A percentile compares a stretch with the other conserved stretches of the same genome.
phyloP scores from a whole-genome alignment of 2,888 invertebrate species.

The Polymixis lichenea region DNA sequence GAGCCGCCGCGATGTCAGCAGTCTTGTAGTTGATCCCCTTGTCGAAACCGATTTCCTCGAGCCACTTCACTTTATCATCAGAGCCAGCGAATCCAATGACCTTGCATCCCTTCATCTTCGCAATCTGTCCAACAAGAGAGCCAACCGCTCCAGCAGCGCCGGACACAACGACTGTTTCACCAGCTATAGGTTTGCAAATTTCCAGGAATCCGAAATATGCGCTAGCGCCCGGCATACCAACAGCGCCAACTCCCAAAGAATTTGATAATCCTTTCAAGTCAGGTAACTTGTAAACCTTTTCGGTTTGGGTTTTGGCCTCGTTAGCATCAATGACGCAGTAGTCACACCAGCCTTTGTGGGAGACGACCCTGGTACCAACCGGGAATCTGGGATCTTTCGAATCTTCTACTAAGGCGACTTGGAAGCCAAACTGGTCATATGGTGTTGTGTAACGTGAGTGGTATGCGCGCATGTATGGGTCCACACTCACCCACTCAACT shows the following conservation, averaged over 20 bases:
- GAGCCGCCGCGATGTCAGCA: constrained; percentile 82
- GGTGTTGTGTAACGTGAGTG: constrained; percentile 65
- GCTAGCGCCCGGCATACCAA: constrained; percentile 93
- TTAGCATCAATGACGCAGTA: constrained; percentile 61
- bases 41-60: constrained; percentile 92
- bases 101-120: constrained; percentile 92
- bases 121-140: constrained; percentile 93
- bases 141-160: constrained; percentile 95
- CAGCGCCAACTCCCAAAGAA: constrained; percentile 91
- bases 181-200: constrained; percentile 92
- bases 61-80: constrained; percentile 80
- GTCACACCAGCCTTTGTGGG: constrained; percentile 81
- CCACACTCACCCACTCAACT: constrained; percentile 76
- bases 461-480: constrained; percentile 73
- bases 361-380: constrained; percentile 90
- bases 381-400: constrained; percentile 91
- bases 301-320: constrained; percentile 48
- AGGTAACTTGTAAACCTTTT: constrained; percentile 83
- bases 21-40: constrained; percentile 93
- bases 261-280: constrained; percentile 88
- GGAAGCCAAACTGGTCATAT: constrained; percentile 77
- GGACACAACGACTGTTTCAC: constrained; percentile 93
- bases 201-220: constrained; percentile 94
- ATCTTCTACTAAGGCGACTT: constrained; percentile 88
- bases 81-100: constrained; percentile 93